Evolutionary conservation across 2,888 invertebrate species (phyloP), one percentile per base, ranked within the genome.

Genomic region (Beris morrisii): DNA sequence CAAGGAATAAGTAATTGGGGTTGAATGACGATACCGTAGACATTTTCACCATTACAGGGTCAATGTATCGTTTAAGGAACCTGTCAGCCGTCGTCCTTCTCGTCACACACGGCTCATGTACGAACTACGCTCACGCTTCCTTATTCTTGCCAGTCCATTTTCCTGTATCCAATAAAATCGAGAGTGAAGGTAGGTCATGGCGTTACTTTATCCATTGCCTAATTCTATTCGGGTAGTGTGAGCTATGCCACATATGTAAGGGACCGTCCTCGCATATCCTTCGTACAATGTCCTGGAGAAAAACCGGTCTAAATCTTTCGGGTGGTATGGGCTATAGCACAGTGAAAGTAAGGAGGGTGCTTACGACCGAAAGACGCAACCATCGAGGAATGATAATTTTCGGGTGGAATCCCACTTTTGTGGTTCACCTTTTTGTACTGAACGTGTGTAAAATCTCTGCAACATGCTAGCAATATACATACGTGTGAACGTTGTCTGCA

Each of bases 1-100:
- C 13, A 44, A 54, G 43, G 64, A 64, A 64, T 64, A 64, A 52
- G 64, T 64, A 64, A 64, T 64, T 64, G 53, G 53, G 54, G 64
- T 54, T 54, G 54, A 32, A 44, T 54, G 54, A 64, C 45, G 31
- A 45, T 30, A 15, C n/a, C 32, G 13, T 54, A 63, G 30, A 52
- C 52, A 50, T 31, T 44, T 53, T 38, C 32, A 38, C 52, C 38
- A 61, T 52, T 13, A 38, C 22, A 48, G 64, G 54, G 44, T 64
- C 64, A 54, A 64, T 61, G 61, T 9, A 31, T 32, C 28, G 22
- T 7, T 52, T 52, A 61, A 61, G 52, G 38, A 58, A 28, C 12
- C 15, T 11, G 22, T 22, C 22, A 22, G 22, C 13, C 15, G 6
- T 13, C 28, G 38, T n/a, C 13, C 15, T 15, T 9, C 30, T 12